phyloP scores from a whole-genome alignment of 2,888 invertebrate genomes.

The Clusia tigrina region DNA sequence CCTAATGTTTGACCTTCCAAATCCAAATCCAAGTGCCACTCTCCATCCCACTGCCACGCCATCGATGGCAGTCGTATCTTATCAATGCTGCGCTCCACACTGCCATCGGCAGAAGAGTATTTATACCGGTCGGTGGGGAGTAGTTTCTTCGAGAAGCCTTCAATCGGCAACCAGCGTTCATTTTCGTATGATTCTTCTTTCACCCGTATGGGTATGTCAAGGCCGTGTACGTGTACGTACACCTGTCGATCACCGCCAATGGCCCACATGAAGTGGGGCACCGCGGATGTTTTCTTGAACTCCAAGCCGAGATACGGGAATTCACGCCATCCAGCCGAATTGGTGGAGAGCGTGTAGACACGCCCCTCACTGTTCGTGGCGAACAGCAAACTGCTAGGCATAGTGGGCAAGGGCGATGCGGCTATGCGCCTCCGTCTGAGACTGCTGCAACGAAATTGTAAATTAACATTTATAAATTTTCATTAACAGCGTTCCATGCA shows the following conservation, averaged over 20 bases:
- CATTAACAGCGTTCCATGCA: no score
- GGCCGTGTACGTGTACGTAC: slow-evolving; percentile 87
- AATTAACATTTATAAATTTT: neutral
- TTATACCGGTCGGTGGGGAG: slow-evolving; percentile 88
- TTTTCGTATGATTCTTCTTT: slow-evolving; percentile 93
- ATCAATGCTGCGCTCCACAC: slow-evolving; percentile 78
- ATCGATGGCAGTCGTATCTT: slow-evolving; percentile 87
- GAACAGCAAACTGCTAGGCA: slow-evolving; percentile 80
- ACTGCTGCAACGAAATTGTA: neutral
- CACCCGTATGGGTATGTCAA: slow-evolving; percentile 89
- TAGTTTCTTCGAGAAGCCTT: slow-evolving; percentile 83
- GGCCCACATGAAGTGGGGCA: slow-evolving; percentile 89
- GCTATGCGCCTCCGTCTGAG: neutral
- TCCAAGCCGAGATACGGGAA: slow-evolving; percentile 85
- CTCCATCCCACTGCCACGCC: slow-evolving; percentile 97
- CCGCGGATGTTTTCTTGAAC: slow-evolving; percentile 87
- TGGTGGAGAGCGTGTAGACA: slow-evolving; percentile 84
- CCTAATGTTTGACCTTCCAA: slow-evolving; percentile 87
- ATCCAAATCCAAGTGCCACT: slow-evolving; percentile 87
- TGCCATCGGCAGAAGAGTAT: slow-evolving; percentile 87
- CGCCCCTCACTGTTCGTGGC: slow-evolving; percentile 88
- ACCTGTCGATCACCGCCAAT: slow-evolving; percentile 92
- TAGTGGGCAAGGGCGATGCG: slow-evolving; percentile 50
- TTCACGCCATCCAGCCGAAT: slow-evolving; percentile 84
- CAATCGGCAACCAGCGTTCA: slow-evolving; percentile 90